Conservation (phyloP, 2,888 invertebrate genomes). For the Noctua fimbriata region DNA sequence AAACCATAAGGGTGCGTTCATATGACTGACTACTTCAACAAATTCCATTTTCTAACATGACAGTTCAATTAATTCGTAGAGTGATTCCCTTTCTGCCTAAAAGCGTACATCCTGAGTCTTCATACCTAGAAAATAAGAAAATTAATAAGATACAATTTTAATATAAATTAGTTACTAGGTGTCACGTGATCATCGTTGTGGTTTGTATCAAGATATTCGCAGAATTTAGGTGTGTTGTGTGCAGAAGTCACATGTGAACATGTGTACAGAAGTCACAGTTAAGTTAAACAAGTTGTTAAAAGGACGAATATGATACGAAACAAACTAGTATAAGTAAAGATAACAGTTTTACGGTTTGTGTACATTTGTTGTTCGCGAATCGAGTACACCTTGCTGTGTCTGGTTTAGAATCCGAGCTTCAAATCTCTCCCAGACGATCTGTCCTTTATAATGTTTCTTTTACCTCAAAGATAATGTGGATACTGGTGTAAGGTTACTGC, state of each 20-base stretch:
- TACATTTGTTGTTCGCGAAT: slow-evolving; percentile 12
- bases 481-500: background rate
- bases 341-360: slow-evolving; percentile 23
- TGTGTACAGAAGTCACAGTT: slow-evolving; percentile 31
- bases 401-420: background rate
- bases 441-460: background rate
- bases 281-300: slow-evolving; percentile 9
- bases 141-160: too few relatives aligned
- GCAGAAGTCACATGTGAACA: slow-evolving; percentile 20
- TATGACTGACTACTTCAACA: background rate
- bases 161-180: too few relatives aligned
- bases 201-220: background rate
- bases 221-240: slow-evolving; percentile 19
- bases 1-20: background rate
- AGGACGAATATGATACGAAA: slow-evolving; percentile 22
- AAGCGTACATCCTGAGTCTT: background rate
- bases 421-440: background rate
- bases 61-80: background rate
- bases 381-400: background rate
- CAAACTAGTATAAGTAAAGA: slow-evolving; percentile 7
- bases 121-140: too few relatives aligned
- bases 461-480: background rate
- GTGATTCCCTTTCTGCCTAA: background rate
- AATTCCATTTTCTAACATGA: background rate
- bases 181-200: background rate